Conservation (phyloP, 2,888 invertebrate genomes). For the Drosophila neutralis region DNA sequence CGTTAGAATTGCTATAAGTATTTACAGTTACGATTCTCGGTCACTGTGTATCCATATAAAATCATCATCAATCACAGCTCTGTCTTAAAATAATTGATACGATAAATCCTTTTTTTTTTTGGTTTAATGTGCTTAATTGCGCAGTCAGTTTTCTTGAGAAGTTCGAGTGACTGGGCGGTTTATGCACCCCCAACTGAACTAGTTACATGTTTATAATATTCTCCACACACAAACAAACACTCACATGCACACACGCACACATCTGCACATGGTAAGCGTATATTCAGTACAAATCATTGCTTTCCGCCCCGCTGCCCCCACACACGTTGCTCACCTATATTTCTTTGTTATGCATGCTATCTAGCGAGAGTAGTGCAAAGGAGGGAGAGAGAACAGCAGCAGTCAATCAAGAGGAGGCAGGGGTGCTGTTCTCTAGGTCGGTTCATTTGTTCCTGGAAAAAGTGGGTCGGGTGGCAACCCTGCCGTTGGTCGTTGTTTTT, state of each 20-base stretch:
- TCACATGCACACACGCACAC: background rate
- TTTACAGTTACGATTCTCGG: background rate
- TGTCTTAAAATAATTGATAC: constrained; percentile 11
- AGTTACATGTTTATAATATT: background rate
- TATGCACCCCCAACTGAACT: constrained; percentile 8
- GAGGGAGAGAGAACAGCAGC: constrained; percentile 1
- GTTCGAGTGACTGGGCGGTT: constrained; percentile 3
- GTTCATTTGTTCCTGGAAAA: constrained; percentile 15
- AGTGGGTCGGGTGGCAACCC: constrained; percentile 3
- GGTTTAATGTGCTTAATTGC: constrained; percentile 29
- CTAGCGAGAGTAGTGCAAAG: constrained; percentile 1
- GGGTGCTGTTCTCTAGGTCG: constrained; percentile 18
- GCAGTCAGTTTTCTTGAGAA: constrained; percentile 21
- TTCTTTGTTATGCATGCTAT: constrained; percentile 6
- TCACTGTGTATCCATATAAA: background rate
- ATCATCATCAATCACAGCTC: background rate
- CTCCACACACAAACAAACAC: background rate
- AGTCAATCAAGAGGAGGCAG: constrained; percentile 18
- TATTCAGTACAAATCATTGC: constrained; percentile 16
- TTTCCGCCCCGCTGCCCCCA: background rate
- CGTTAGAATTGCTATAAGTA: background rate
- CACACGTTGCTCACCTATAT: background rate
- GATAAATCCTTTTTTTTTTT: background rate
- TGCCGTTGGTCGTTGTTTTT: constrained; percentile 7
- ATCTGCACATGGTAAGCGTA: background rate